phyloP scores from a whole-genome alignment of 2,113 vertebrate species.

The Stegostoma tigrinum region DNA sequence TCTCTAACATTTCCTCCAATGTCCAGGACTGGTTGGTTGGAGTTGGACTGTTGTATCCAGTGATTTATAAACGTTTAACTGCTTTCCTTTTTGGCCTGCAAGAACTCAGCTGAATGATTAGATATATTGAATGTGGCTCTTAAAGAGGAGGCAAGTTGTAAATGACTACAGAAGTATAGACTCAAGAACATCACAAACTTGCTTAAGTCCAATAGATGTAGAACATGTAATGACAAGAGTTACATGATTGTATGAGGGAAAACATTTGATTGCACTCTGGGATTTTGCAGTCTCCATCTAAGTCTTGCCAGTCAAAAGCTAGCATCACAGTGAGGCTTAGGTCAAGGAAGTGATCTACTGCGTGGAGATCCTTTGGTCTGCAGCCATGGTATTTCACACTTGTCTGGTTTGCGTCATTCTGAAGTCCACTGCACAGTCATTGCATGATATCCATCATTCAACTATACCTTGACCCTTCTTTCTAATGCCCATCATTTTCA shows the following conservation, averaged over 20 bases:
- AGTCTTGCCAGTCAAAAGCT: neutral
- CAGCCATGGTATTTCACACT: too few relatives aligned
- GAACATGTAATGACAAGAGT: neutral
- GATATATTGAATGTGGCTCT: neutral
- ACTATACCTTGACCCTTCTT: too few relatives aligned
- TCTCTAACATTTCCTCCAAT: neutral
- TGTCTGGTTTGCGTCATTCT: too few relatives aligned
- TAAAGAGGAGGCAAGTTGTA: neutral
- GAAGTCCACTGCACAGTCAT: too few relatives aligned
- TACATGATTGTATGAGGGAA: neutral
- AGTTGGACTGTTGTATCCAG: neutral
- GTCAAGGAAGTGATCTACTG: neutral
- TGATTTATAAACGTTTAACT: neutral
- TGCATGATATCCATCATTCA: too few relatives aligned
- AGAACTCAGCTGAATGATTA: neutral
- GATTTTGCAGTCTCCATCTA: neutral
- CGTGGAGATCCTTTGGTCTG: too few relatives aligned
- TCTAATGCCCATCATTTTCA: too few relatives aligned
- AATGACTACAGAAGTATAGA: neutral
- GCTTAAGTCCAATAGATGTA: neutral
- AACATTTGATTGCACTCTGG: too few relatives aligned
- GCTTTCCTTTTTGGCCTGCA: neutral
- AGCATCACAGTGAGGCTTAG: neutral
- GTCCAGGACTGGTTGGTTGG: neutral
- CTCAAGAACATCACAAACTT: neutral